These are phyloP conservation scores for Eupithecia inturbata DNA, from an alignment of 2,888 invertebrate genomes.

Conservation along the genomic window DNA sequence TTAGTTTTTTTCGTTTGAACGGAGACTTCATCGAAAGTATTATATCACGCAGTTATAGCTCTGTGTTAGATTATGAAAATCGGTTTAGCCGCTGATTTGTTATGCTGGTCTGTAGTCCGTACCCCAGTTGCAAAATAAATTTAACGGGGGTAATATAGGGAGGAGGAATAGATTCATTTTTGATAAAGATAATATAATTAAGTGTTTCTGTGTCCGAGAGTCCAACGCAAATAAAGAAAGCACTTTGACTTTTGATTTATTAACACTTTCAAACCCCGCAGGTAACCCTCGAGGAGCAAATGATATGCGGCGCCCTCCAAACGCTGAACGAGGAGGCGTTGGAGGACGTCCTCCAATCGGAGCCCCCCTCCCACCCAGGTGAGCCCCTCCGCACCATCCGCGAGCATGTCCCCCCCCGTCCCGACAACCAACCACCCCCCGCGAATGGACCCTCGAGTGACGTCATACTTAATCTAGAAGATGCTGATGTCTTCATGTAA, in stretches of 20 bases:
- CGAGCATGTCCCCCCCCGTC: constrained; percentile 57
- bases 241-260: background rate
- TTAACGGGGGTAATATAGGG: too few relatives aligned
- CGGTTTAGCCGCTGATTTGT: background rate
- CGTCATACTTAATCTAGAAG: constrained; percentile 61
- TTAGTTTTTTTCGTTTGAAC: background rate
- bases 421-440: constrained; percentile 44
- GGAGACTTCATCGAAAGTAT: background rate
- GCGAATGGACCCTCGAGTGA: constrained; percentile 26
- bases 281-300: constrained; percentile 97
- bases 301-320: constrained; percentile 96
- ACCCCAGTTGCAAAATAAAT: too few relatives aligned
- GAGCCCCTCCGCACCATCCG: constrained; percentile 74
- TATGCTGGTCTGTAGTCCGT: background rate
- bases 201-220: too few relatives aligned
- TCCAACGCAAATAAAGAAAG: too few relatives aligned
- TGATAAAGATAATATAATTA: too few relatives aligned
- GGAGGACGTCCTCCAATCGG: constrained; percentile 93
- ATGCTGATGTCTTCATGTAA: constrained; percentile 46
- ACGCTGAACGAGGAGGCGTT: constrained; percentile 96
- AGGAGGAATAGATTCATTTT: too few relatives aligned
- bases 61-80: background rate
- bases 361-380: constrained; percentile 83
- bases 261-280: constrained; percentile 57
- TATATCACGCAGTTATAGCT: background rate